These are phyloP conservation scores for Acrocephalus kingi DNA, from an alignment of 2,113 vertebrate species.

Conservation along the genomic window DNA sequence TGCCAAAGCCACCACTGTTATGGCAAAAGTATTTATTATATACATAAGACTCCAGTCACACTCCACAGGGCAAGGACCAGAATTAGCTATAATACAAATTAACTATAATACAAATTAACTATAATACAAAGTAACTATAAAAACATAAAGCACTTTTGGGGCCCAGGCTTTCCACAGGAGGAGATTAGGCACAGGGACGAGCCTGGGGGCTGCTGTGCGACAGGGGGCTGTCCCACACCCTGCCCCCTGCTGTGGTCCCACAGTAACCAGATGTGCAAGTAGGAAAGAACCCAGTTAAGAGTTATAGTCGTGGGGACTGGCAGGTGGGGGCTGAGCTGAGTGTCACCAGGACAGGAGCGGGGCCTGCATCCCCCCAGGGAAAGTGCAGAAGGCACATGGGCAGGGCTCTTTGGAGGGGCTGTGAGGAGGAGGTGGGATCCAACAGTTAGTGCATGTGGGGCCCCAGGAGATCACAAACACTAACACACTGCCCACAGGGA, in stretches of 20 bases:
- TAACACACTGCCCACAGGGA: background rate
- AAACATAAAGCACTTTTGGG: constrained; percentile 72
- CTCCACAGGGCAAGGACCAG: constrained; percentile 66
- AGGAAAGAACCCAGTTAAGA: constrained; percentile 32
- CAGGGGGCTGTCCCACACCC: background rate
- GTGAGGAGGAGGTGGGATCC: background rate
- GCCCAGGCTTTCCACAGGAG: constrained; percentile 55
- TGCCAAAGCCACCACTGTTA: background rate
- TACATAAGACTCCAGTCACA: constrained; percentile 65
- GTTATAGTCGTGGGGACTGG: background rate
- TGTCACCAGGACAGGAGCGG: background rate
- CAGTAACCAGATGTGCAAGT: constrained; percentile 49
- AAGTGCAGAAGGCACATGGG: constrained; percentile 67
- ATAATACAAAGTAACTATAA: constrained; percentile 69
- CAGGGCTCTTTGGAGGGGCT: constrained; percentile 58
- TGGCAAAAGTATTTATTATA: constrained; percentile 74
- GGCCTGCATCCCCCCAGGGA: background rate
- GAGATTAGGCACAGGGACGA: constrained; percentile 50
- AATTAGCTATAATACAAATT: constrained; percentile 58
- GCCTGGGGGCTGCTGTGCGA: constrained; percentile 3
- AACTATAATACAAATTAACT: constrained; percentile 14
- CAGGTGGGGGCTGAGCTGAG: background rate
- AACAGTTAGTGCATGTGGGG: background rate
- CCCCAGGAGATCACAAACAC: background rate
- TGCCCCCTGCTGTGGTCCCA: constrained; percentile 16